Percentiles rank a stretch among this genome's conserved stretches.
Conservation (phyloP, 2,113 vertebrate species). For the Panthera uncia region DNA sequence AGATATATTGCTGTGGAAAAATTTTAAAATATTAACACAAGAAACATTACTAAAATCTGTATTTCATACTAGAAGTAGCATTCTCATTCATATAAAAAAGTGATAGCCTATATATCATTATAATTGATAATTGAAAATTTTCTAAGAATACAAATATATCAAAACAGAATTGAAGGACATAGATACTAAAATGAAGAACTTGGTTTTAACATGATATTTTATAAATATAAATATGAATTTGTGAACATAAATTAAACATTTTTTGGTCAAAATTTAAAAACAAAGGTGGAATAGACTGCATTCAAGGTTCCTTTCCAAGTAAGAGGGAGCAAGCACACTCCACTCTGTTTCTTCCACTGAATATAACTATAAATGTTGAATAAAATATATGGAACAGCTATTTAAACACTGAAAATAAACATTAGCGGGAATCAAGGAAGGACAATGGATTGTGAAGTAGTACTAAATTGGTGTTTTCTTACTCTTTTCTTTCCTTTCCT, state of each 20-base stretch:
- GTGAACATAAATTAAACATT: neutral
- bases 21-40: neutral
- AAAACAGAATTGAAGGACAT: neutral
- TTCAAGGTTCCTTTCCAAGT: neutral
- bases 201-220: neutral
- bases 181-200: neutral
- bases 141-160: neutral
- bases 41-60: neutral
- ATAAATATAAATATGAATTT: neutral
- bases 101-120: neutral
- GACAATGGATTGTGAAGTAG: neutral
- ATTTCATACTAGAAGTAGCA: neutral
- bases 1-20: neutral
- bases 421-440: neutral
- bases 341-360: neutral
- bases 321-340: neutral
- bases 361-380: neutral
- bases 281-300: neutral
- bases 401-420: neutral
- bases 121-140: neutral
- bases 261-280: neutral
- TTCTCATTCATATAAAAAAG: neutral
- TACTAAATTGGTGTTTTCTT: neutral
- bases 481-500: neutral
- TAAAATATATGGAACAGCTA: neutral